phyloP scores from a whole-genome alignment of 2,113 vertebrate species.

The Colaptes auratus region DNA sequence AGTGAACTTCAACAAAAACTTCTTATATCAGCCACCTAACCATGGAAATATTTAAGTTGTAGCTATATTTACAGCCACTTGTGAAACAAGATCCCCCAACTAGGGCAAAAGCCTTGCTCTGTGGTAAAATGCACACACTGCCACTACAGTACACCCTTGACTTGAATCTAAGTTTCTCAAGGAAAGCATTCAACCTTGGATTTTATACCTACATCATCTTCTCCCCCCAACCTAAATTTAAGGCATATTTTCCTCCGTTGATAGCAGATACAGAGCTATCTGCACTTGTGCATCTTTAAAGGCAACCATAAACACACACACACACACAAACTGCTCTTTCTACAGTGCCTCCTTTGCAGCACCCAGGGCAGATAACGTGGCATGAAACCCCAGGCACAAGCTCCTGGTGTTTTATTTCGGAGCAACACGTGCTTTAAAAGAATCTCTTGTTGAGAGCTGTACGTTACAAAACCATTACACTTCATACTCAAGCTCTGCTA shows the following conservation, averaged over 20 bases:
- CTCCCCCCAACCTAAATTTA: background rate
- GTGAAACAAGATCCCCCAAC: background rate
- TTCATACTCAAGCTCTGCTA: background rate
- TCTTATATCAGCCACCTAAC: background rate
- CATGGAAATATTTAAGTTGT: background rate
- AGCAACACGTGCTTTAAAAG: background rate
- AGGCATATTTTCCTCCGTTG: background rate
- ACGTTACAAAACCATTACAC: background rate
- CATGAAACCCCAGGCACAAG: background rate
- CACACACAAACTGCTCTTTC: background rate
- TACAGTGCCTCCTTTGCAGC: background rate
- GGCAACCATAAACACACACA: rapidly evolving
- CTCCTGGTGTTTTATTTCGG: rapidly evolving
- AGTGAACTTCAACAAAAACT: background rate
- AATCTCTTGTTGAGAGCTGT: rapidly evolving
- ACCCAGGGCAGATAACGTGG: rapidly evolving
- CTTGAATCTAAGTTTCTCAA: background rate
- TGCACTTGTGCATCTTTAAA: background rate
- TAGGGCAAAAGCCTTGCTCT: background rate
- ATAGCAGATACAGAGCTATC: background rate
- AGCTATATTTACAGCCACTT: background rate
- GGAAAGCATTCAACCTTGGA: background rate
- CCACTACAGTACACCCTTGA: rapidly evolving
- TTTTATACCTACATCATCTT: background rate
- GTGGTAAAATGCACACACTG: background rate